phyloP scores from a whole-genome alignment of 2,888 invertebrate species.

The Hybos culiciformis region DNA sequence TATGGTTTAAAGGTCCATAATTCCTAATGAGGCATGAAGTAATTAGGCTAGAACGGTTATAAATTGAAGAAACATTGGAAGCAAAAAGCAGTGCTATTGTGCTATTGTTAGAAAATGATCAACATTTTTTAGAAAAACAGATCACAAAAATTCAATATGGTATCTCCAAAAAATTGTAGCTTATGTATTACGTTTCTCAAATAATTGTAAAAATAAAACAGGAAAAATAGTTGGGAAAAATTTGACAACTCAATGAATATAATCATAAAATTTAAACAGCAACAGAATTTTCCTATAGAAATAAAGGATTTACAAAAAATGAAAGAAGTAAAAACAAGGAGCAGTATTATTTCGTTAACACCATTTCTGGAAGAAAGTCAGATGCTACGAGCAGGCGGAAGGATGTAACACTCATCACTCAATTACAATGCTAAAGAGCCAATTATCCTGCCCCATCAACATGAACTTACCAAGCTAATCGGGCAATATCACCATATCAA shows the following conservation, averaged over 20 bases:
- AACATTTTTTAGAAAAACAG: neutral
- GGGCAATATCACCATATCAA: conserved; percentile 1
- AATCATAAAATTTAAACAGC: neutral
- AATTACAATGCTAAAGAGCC: neutral
- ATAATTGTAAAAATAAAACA: neutral
- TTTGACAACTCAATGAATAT: neutral
- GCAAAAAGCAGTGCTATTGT: neutral
- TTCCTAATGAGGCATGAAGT: too few relatives aligned
- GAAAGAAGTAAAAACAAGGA: too few relatives aligned
- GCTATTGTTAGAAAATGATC: too few relatives aligned
- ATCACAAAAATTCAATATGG: neutral
- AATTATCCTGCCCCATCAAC: conserved; percentile 1
- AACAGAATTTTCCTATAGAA: neutral
- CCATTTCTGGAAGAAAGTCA: neutral
- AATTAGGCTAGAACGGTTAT: too few relatives aligned
- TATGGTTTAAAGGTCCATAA: conserved; percentile 3
- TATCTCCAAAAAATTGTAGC: neutral
- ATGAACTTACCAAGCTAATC: conserved; percentile 4
- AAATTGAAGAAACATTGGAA: neutral
- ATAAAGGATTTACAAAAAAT: too few relatives aligned
- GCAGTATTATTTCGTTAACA: neutral
- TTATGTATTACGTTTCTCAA: neutral
- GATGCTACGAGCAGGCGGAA: neutral
- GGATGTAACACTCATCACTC: neutral
- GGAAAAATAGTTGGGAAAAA: too few relatives aligned